Percentiles rank a stretch among this genome's conserved stretches.
phyloP scores from a whole-genome alignment of 2,888 invertebrate species.

The Palloptera scutellata region DNA sequence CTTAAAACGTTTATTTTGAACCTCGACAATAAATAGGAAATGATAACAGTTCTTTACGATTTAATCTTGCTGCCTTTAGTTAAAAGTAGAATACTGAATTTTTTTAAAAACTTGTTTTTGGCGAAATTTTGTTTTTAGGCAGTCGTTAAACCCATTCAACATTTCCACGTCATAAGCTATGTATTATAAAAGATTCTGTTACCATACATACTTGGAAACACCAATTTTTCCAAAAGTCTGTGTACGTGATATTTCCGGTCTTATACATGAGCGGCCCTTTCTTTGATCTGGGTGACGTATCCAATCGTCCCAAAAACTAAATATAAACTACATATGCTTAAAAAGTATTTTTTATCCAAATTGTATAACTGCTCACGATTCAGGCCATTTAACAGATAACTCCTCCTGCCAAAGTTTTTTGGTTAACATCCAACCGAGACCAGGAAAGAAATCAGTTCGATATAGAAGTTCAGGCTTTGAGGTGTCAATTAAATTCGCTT shows the following conservation, averaged over 20 bases:
- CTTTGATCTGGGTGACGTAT: constrained; percentile 92
- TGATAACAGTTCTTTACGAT: too few relatives aligned
- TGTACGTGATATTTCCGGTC: constrained; percentile 96
- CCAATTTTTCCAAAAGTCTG: constrained; percentile 93
- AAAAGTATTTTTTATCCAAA: not conserved
- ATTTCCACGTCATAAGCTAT: too few relatives aligned
- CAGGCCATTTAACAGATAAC: constrained; percentile 91
- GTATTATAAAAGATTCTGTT: too few relatives aligned
- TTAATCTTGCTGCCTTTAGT: too few relatives aligned
- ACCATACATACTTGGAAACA: constrained; percentile 68
- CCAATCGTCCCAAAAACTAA: constrained; percentile 99
- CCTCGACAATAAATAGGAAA: too few relatives aligned
- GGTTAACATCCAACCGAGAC: constrained; percentile 96
- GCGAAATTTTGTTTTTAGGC: too few relatives aligned
- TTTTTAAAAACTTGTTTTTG: too few relatives aligned
- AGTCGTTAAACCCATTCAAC: too few relatives aligned
- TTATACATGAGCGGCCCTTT: constrained; percentile 87
- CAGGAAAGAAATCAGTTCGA: constrained; percentile 98
- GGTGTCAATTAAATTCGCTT: constrained; percentile 80
- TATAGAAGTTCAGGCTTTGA: constrained; percentile 82
- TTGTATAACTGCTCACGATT: constrained; percentile 73
- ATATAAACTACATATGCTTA: not conserved
- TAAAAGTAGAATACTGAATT: too few relatives aligned
- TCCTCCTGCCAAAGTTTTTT: constrained; percentile 83
- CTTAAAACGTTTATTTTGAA: too few relatives aligned